Evolutionary conservation across 2,797 vertebrate species (phyloP), one percentile per base, ranked within the genome.

Genomic region (Syndactyla subalaris): DNA sequence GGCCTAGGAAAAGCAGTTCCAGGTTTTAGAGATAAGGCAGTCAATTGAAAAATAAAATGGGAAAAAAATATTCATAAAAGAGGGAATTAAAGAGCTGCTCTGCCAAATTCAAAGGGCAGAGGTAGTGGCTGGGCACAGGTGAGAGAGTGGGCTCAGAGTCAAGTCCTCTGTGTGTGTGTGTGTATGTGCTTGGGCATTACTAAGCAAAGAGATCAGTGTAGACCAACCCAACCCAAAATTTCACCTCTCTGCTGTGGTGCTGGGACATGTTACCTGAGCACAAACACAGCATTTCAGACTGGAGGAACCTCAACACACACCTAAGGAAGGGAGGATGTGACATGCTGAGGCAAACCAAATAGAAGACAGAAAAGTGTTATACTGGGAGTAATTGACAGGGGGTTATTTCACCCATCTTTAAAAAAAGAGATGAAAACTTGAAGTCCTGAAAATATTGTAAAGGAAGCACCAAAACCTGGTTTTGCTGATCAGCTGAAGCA

Each of bases 141-240:
- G 24, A 74, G n/a, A 46, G 2, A 39, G 34, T 5, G 24, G 29
- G 54, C 62, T 68, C 39, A 66, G 32, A 70, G 17, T 21, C 21
- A 80, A 86, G 34, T 19, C 30, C 26, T 46, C 18, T 45, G n/a
- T n/a, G n/a, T n/a, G n/a, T n/a, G n/a, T n/a, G 13, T 16, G 9
- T 23, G 4, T 15, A 3, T 19, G 11, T 57, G 0, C 21, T 24
- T 2, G 1, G 34, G 29, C 13, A 27, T 34, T 67, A 7, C 32
- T 8, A 6, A 36, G 22, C 29, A 16, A 52, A 67, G 39, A 73
- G 34, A 49, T 43, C 4, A 45, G 49, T 3, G 43, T 8, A 54
- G 24, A n/a, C 24, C 21, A 67, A 0, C 22, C 29, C 17, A 73
- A 15, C 7, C 41, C 57, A 62, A 2, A 11, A 43, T 27, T 76